A percentile compares a stretch with the other conserved stretches of the same genome.
Evolutionary conservation across 2,888 invertebrate species (phyloP).

Genomic region (Perizoma affinitatum): DNA sequence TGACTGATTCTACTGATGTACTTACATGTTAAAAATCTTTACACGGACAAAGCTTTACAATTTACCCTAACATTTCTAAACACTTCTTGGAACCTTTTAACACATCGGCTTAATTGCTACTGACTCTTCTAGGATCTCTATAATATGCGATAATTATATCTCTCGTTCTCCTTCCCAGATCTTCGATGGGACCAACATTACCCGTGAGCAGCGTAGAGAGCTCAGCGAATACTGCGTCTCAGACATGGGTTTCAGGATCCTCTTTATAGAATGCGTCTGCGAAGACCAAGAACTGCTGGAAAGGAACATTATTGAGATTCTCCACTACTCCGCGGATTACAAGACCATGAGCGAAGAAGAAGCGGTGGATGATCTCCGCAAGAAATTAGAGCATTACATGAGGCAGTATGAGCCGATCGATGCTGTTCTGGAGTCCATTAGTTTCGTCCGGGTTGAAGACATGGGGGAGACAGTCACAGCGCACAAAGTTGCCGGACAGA

Average conservation of each 20-base stretch:
- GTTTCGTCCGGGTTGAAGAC: constrained; percentile 77
- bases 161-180: constrained; percentile 84
- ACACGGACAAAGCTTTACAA: no score
- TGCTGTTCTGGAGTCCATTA: constrained; percentile 82
- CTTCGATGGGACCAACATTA: constrained; percentile 96
- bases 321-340: constrained; percentile 95
- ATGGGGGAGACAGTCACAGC: constrained; percentile 88
- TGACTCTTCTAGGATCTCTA: constrained; percentile 1
- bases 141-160: constrained; percentile 2
- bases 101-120: no score
- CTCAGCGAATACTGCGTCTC: constrained; percentile 89
- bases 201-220: constrained; percentile 90
- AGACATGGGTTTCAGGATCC: constrained; percentile 91
- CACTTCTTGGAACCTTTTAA: no score
- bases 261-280: constrained; percentile 96
- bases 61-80: no score
- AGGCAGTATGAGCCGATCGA: constrained; percentile 92
- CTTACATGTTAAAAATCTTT: no score
- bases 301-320: constrained; percentile 87
- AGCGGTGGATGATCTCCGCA: constrained; percentile 91
- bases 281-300: constrained; percentile 86
- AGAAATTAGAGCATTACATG: constrained; percentile 93
- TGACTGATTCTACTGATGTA: no score
- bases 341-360: constrained; percentile 89
- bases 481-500: constrained; percentile 89